phyloP scores from a whole-genome alignment of 2,888 invertebrate genomes.

The Meteorus cinctellus region DNA sequence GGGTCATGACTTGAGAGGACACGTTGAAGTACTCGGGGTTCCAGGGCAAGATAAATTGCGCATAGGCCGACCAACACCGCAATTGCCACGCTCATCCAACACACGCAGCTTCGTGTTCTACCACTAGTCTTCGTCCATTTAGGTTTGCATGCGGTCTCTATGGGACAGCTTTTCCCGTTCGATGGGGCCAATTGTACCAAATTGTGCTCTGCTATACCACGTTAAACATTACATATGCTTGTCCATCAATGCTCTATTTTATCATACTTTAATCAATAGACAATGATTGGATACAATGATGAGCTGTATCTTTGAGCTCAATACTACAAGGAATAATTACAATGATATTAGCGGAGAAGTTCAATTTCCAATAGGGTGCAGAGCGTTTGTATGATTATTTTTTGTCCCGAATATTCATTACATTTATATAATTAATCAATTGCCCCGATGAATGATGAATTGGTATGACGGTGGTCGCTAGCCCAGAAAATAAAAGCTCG shows the following conservation, averaged over 20 bases:
- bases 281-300: neutral
- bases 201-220: constrained; percentile 63
- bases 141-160: constrained; percentile 60
- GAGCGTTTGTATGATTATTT: neutral
- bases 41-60: constrained; percentile 70
- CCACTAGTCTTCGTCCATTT: constrained; percentile 64
- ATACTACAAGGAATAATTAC: neutral
- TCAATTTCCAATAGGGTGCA: neutral
- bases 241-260: constrained; percentile 55
- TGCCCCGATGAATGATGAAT: constrained; percentile 17
- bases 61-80: constrained; percentile 68
- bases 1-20: constrained; percentile 69
- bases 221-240: constrained; percentile 63
- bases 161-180: constrained; percentile 62
- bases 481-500: constrained; percentile 8
- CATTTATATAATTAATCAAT: constrained; percentile 11
- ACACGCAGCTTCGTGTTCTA: constrained; percentile 60
- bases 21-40: constrained; percentile 67
- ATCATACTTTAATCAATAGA: constrained; percentile 14
- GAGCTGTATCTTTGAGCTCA: neutral
- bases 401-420: neutral
- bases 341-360: constrained; percentile 1
- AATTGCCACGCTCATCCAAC: constrained; percentile 67
- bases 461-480: neutral
- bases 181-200: constrained; percentile 64